phyloP scores from a whole-genome alignment of 2,888 invertebrate species.

The Melanostoma mellinum region DNA sequence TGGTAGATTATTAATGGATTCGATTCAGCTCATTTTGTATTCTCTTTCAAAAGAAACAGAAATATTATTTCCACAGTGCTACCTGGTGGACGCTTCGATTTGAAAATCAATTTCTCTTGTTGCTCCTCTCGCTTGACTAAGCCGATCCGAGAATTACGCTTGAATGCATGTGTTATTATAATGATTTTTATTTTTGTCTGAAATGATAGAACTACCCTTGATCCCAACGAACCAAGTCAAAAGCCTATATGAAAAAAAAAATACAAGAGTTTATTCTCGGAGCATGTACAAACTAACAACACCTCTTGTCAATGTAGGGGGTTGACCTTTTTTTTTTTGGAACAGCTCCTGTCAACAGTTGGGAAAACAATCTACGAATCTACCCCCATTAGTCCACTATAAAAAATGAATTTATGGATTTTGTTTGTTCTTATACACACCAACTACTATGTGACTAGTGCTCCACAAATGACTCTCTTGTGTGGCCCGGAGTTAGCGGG shows the following conservation, averaged over 20 bases:
- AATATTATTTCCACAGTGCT: slow-evolving; percentile 41
- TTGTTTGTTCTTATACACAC: slow-evolving; percentile 15
- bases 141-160: slow-evolving; percentile 30
- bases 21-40: not conserved
- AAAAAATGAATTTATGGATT: slow-evolving; percentile 63
- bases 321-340: not conserved
- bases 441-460: not conserved
- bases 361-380: slow-evolving; percentile 68
- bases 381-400: slow-evolving; percentile 60
- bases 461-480: slow-evolving; percentile 32
- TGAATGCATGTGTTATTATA: slow-evolving; percentile 25
- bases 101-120: slow-evolving; percentile 47
- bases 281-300: not conserved
- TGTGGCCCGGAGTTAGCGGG: slow-evolving; percentile 8
- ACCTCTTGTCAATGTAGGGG: not conserved
- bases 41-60: slow-evolving; percentile 15
- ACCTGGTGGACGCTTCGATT: slow-evolving; percentile 15
- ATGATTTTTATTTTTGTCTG: slow-evolving; percentile 3
- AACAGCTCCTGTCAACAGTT: slow-evolving; percentile 49
- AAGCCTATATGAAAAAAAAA: not conserved
- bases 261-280: slow-evolving; percentile 11
- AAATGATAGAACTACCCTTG: slow-evolving; percentile 18
- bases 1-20: slow-evolving; percentile 48
- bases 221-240: slow-evolving; percentile 7
- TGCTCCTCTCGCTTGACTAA: slow-evolving; percentile 29